A percentile compares a stretch with the other conserved stretches of the same genome.
These are phyloP conservation scores for Esperia sulphurella DNA, from an alignment of 2,888 invertebrate genomes.

Conservation along the genomic window DNA sequence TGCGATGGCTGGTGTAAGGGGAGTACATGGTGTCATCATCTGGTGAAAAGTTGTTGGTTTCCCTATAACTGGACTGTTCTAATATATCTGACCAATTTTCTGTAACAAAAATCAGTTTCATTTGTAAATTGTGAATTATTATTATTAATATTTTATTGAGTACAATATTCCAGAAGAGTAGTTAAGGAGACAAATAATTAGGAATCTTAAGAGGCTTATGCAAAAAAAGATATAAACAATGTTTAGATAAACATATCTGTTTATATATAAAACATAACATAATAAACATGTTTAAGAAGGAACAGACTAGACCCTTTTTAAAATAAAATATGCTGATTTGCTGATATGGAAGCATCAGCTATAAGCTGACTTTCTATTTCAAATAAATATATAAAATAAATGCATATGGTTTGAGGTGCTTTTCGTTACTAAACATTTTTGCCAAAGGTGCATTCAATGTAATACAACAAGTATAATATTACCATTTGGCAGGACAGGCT, in stretches of 20 bases:
- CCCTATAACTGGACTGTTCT: conserved; percentile 64
- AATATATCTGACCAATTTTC: conserved; percentile 74
- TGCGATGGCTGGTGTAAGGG: conserved; percentile 50
- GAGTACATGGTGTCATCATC: conserved; percentile 63
- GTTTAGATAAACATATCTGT: no score
- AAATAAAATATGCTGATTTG: no score
- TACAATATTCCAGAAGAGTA: no score
- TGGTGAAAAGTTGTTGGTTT: conserved; percentile 53
- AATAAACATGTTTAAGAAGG: no score
- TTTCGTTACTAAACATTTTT: background rate
- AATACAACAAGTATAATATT: conserved; percentile 10
- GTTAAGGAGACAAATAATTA: no score
- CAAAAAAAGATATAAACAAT: no score
- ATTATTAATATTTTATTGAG: background rate
- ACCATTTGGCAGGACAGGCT: conserved; percentile 82
- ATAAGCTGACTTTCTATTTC: no score
- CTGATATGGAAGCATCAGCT: no score
- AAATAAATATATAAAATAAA: background rate
- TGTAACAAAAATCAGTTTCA: conserved; percentile 28
- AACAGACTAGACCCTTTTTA: no score
- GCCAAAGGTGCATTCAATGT: background rate
- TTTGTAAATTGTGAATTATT: no score
- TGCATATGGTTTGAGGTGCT: background rate
- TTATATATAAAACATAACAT: no score
- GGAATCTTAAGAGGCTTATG: no score